Evolutionary conservation across 2,888 invertebrate species (phyloP).

Genomic region (Macrophya alboannulata): DNA sequence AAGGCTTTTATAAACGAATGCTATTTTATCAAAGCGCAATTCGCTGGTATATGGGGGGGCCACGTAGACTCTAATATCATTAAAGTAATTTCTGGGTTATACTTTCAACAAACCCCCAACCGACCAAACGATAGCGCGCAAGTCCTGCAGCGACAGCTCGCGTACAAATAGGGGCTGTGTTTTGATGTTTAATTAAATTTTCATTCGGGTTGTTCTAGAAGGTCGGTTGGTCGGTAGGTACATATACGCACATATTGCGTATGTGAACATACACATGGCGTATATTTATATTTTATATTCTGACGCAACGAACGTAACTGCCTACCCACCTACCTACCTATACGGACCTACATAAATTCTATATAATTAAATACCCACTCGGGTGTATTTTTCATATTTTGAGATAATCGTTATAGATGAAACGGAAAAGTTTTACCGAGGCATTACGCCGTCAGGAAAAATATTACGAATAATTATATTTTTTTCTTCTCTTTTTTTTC

Average conservation of each 20-base stretch:
- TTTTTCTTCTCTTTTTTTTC: not conserved
- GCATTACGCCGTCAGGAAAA: not conserved
- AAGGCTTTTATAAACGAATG: constrained; percentile 8
- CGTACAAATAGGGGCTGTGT: constrained; percentile 31
- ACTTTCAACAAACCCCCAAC: constrained; percentile 25
- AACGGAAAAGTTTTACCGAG: not conserved
- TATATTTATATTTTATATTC: constrained; percentile 8
- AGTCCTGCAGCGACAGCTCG: constrained; percentile 42
- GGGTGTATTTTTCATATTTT: not conserved
- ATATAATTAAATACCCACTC: not conserved
- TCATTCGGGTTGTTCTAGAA: constrained; percentile 32
- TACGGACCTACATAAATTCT: not conserved
- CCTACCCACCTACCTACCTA: not conserved
- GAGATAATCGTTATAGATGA: constrained; percentile 25
- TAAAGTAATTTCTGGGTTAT: constrained; percentile 24
- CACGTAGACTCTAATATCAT: constrained; percentile 29
- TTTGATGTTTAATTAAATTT: constrained; percentile 50
- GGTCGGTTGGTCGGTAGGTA: not conserved
- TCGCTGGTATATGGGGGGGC: not conserved
- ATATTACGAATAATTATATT: not conserved
- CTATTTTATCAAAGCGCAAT: constrained; percentile 18
- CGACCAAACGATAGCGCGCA: constrained; percentile 12
- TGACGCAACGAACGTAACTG: not conserved
- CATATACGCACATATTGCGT: constrained; percentile 9
- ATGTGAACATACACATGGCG: not conserved